These are phyloP conservation scores for Acronicta leporina DNA, from an alignment of 2,888 invertebrate species.

Conservation along the genomic window DNA sequence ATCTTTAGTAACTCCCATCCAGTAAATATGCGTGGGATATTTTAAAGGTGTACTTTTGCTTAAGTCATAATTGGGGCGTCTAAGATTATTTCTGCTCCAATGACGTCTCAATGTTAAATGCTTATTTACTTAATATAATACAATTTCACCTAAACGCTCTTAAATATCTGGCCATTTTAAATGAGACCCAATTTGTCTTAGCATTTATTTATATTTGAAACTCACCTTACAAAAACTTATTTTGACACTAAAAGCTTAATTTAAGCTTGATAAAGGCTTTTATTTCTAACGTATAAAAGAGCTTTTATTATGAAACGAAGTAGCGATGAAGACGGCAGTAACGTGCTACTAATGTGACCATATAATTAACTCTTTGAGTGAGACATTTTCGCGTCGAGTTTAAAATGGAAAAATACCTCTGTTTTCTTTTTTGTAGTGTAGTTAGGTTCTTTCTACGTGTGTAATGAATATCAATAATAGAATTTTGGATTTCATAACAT, in stretches of 20 bases:
- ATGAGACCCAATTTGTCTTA: conserved; percentile 2
- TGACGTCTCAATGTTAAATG: neutral
- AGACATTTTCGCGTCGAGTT: conserved; percentile 24
- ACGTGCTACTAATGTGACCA: conserved; percentile 26
- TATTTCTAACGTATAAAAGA: too few relatives aligned
- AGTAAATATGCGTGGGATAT: conserved; percentile 6
- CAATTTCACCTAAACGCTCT: neutral
- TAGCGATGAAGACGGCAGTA: conserved; percentile 32
- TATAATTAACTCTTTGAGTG: conserved; percentile 15
- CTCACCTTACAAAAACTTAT: neutral
- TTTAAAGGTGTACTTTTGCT: conserved; percentile 1
- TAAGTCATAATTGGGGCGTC: neutral
- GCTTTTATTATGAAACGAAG: conserved; percentile 31
- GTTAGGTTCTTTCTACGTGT: too few relatives aligned
- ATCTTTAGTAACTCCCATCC: neutral
- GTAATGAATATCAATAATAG: too few relatives aligned
- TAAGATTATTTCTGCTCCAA: conserved; percentile 7
- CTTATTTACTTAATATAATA: neutral
- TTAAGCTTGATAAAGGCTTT: too few relatives aligned
- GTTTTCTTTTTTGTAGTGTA: neutral
- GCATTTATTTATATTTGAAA: neutral
- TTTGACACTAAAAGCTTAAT: conserved; percentile 27
- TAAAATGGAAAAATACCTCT: conserved; percentile 18
- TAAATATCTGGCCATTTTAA: neutral
- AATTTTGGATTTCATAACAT: too few relatives aligned